These are phyloP conservation scores for Drosophila aff. DNA, from an alignment of 1,140 invertebrate species.

Conservation along the genomic window DNA sequence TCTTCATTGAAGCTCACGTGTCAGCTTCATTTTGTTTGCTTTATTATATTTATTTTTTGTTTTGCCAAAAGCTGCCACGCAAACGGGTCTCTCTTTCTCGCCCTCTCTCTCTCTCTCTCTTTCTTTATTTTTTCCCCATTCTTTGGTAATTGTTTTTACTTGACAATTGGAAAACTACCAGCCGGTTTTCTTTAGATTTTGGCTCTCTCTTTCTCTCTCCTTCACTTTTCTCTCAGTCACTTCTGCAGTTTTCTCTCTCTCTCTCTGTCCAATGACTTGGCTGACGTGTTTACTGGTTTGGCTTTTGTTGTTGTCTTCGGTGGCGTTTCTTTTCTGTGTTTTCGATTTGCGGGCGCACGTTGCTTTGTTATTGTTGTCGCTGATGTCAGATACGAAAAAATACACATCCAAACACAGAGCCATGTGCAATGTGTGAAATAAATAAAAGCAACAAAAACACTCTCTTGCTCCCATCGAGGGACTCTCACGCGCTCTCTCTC, in stretches of 20 bases:
- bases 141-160: slow-evolving; percentile 44
- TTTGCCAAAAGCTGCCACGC: slow-evolving; percentile 64
- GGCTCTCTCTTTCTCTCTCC: slow-evolving; percentile 4
- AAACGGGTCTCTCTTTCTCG: slow-evolving; percentile 29
- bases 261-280: slow-evolving; percentile 35
- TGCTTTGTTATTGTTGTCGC: slow-evolving; percentile 78
- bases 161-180: slow-evolving; percentile 60
- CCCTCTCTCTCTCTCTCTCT: slow-evolving; percentile 11
- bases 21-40: slow-evolving; percentile 47
- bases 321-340: slow-evolving; percentile 35
- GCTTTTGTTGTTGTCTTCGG: slow-evolving; percentile 44
- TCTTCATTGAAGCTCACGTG: slow-evolving; percentile 43
- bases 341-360: slow-evolving; percentile 59
- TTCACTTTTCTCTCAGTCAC: slow-evolving; percentile 14
- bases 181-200: slow-evolving; percentile 50
- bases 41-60: slow-evolving; percentile 9
- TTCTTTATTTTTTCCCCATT: slow-evolving; percentile 18
- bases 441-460: slow-evolving; percentile 23
- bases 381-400: slow-evolving; percentile 67
- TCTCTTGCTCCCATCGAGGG: not conserved
- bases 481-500: not conserved
- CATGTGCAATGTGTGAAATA: slow-evolving; percentile 53
- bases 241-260: not conserved
- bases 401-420: slow-evolving; percentile 23
- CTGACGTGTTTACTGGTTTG: slow-evolving; percentile 73